Base-by-base conservation (phyloP, 2,113 vertebrate species). In the Xenopus laevis region DNA sequence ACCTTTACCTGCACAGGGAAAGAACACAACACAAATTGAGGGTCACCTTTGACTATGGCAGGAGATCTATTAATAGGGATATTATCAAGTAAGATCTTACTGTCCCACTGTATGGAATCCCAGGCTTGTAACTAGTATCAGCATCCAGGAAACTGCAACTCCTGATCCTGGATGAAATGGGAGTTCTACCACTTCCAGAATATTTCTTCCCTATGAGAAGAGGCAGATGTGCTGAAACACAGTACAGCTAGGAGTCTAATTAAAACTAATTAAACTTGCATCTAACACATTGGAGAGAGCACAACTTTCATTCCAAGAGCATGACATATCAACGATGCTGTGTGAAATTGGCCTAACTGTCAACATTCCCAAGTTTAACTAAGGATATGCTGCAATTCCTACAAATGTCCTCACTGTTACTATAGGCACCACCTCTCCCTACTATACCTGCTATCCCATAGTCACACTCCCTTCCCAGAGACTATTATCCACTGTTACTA, bases 51-150 rank as follows among this genome's bases (percentile, higher is more conserved):
- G 10, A 71, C 17, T 58, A n/a, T 18, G 0, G 46, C 17, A 30
- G 12, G 57, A 16, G 17, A 15, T 77, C 71, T 47, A n/a, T 27
- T 16, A 40, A 71, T 46, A 52, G 72, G 50, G 66, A 13, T 15
- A 13, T 13, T 30, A 71, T 53, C 76, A 55, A 6, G 3, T 1
- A 0, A 78, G 4, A 0, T 2, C 79, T 84, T 78, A 86, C 84
- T 44, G 58, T 81, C 60, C 84, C 83, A n/a, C 81, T 79, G 65
- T 82, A 83, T 50, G 83, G 85, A 66, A 79, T 73, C 73, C 85
- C 84, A 65, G 81, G 81, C 78, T 84, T 84, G 23, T 84, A 83
- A 53, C 70, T 85, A 68, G 73, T 77, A 47, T 79, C 82, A 0
- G 75, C 60, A 0, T 71, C 82, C 78, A 70, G 53, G 71, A 86